Evolutionary conservation across 37 sponge, comb jelly and placozoan genomes (phyloP), one percentile per base, ranked within the genome.

Genomic region (Oscarella lobularis): DNA sequence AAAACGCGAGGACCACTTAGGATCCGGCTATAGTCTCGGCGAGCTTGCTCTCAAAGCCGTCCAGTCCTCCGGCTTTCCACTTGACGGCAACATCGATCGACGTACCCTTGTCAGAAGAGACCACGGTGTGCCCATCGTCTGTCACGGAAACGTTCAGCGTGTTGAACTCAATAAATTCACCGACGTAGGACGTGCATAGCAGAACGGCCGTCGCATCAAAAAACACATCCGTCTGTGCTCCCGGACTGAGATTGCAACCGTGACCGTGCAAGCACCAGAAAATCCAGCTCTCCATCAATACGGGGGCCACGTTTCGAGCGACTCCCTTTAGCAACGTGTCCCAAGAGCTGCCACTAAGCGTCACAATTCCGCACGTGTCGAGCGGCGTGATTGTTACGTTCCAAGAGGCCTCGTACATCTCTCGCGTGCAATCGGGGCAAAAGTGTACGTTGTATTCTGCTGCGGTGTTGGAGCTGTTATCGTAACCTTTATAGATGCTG

Each of bases 381-480:
- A 89, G 38, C 3, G 90, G 87, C 9, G 90, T 83, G 14, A 86
- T 40, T 41, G 76, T 83, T 36, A 89, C 32, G 39, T 72, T 73
- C 90, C 87, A 81, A 27, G 74, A 76, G 35, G 87, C 78, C 36
- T 33, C 34, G 31, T 85, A 83, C 74, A 85, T 35, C 38, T 41
- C 38, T 0, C 75, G n/a, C 41, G 67, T 65, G 73, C 90, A 89
- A 31, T 32, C 33, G 1, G 87, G 83, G 66, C 90, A 89, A 67
- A 70, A 36, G 2, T 9, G 4, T 20, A 89, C 83, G 54, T 89
- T 89, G 78, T 89, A 89, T 78, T 89, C 90, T 27, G 73, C 75
- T 37, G 74, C 34, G 0, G 84, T 81, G 6, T 37, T 67, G 2
- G 40, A n/a, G 9, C 79, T 72, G 76, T 80, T 66, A 39, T 76